Percentiles rank a stretch among this genome's conserved stretches.
phyloP scores from a whole-genome alignment of 2,888 invertebrate species.

The Phragmatobia fuliginosa region DNA sequence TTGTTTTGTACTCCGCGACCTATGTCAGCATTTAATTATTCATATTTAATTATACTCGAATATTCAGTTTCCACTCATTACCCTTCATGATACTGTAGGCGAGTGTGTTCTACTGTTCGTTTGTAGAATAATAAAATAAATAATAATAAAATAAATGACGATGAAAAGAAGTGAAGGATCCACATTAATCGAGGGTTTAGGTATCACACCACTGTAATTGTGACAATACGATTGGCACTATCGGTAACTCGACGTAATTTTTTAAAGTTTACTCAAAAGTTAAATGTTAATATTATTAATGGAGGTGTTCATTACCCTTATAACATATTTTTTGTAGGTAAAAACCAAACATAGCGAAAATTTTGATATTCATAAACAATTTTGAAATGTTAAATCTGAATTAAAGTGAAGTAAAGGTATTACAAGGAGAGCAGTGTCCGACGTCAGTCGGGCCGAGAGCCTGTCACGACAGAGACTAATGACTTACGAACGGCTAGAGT shows the following conservation, averaged over 20 bases:
- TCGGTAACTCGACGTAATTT: too few species aligned
- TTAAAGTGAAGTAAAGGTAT: slow-evolving; percentile 45
- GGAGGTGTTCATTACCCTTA: too few species aligned
- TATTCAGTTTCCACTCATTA: slow-evolving; percentile 49
- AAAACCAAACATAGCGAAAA: slow-evolving; percentile 17
- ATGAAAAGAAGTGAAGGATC: too few species aligned
- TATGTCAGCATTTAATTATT: slow-evolving; percentile 59
- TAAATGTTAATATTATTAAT: too few species aligned
- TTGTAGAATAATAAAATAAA: too few species aligned
- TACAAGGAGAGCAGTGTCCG: slow-evolving; percentile 33
- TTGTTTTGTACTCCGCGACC: slow-evolving; percentile 44
- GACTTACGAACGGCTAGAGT: slow-evolving; percentile 17
- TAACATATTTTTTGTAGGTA: neutral
- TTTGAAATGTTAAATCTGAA: slow-evolving; percentile 31
- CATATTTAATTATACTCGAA: slow-evolving; percentile 60
- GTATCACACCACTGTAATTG: too few species aligned
- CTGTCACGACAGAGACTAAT: slow-evolving; percentile 42
- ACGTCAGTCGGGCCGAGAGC: slow-evolving; percentile 22
- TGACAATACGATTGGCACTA: too few species aligned
- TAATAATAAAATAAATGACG: too few species aligned
- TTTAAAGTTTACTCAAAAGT: too few species aligned
- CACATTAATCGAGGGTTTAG: too few species aligned
- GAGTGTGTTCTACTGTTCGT: slow-evolving; percentile 19
- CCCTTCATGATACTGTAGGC: slow-evolving; percentile 23
- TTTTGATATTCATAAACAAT: slow-evolving; percentile 44